These are phyloP conservation scores for Chauna torquata DNA, from an alignment of 2,113 vertebrate species.

Conservation along the genomic window DNA sequence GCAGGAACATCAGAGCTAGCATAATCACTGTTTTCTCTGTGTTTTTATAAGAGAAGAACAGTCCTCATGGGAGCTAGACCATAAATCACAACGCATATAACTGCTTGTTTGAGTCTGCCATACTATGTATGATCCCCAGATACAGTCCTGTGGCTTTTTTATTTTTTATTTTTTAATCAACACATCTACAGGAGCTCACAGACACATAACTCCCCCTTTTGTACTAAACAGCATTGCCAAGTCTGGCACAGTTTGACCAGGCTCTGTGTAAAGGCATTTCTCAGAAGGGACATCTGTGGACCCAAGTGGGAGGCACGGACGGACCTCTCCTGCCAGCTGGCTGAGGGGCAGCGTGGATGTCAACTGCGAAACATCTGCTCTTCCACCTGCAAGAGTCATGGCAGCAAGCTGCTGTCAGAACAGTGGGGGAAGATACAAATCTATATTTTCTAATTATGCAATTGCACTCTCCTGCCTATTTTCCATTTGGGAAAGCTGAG, in stretches of 20 bases:
- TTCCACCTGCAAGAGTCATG: constrained; percentile 1
- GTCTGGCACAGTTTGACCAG: background rate
- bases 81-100: background rate
- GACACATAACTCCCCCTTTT: rapidly evolving
- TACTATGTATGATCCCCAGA: background rate
- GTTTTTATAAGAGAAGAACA: background rate
- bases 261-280: background rate
- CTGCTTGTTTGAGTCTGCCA: background rate
- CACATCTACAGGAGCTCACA: background rate
- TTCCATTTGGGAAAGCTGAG: constrained; percentile 24
- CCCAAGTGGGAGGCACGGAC: background rate
- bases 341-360: background rate
- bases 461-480: constrained; percentile 15
- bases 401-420: constrained; percentile 11
- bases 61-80: background rate
- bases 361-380: constrained; percentile 31
- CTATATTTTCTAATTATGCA: constrained; percentile 42
- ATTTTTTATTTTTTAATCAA: background rate
- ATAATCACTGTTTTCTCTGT: background rate
- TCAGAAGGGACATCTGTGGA: constrained; percentile 17
- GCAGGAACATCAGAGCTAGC: background rate
- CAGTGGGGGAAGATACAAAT: background rate
- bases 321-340: constrained; percentile 44
- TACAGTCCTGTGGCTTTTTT: background rate
- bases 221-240: background rate